Base-by-base conservation (phyloP, 2,888 invertebrate species). In the Embidobia sp. region DNA sequence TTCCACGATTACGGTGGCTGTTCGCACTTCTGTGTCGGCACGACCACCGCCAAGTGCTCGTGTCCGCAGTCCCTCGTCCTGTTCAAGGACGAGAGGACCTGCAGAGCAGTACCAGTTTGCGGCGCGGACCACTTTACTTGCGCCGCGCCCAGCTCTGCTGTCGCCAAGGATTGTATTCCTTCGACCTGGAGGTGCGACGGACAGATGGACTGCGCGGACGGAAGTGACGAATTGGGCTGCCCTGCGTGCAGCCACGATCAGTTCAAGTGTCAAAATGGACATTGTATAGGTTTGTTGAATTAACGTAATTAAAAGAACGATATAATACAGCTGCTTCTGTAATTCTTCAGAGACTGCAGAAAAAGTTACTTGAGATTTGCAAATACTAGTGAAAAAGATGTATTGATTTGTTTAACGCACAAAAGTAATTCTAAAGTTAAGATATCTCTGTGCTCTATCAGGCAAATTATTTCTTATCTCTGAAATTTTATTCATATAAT, bases 181-280 rank as follows among this genome's bases (percentile, higher is more conserved):
- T 91, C 91, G 0, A 90, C 91, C 0, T 95, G 94, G 94, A 92
- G 92, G 79, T 95, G 95, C 85, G 97, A 97, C 88, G 95, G 95
- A 0, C 94, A 95, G 84, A 91, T 92, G 55, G 97, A 97, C 89
- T 97, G 97, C 88, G 92, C 93, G 1, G 96, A 96, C 89, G 94
- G 94, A 53, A 94, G 95, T 7, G 97, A 97, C 89, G 96, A 95
- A 90, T 90, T 94, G 63, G 91, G 93, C 79, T 93, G 94, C 90
- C 93, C 94, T 5, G 91, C 92, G n/a, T 96, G 96, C 89, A 90
- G 91, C 57, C 89, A 92, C 48, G 90, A 93, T 89, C 92, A 95
- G 87, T 96, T 95, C 81, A 93, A 92, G 55, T 93, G 93, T 79
- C 87, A 88, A 27, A 85, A 91, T 72, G 91, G 91, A 3, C 90